A percentile compares a stretch with the other conserved stretches of the same genome.
Evolutionary conservation across 2,113 vertebrate species (phyloP).

Genomic region (Platichthys flesus): DNA sequence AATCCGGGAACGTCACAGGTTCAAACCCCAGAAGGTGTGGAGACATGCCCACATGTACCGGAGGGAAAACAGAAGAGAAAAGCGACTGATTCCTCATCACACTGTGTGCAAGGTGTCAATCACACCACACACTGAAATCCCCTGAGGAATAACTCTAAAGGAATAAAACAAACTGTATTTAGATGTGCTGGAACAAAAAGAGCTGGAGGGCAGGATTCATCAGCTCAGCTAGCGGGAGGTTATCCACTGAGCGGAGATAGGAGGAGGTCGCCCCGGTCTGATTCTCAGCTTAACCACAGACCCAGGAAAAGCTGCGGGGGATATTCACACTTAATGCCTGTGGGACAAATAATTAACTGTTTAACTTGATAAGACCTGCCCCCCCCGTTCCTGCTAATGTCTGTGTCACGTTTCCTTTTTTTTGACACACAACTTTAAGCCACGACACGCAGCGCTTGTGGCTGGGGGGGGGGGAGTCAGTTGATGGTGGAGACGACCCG

Average conservation of each 20-base stretch:
- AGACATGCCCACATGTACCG: background rate
- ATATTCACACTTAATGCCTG: slow-evolving; percentile 35
- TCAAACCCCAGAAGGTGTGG: no score
- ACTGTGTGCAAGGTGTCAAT: slow-evolving; percentile 43
- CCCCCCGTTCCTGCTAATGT: background rate
- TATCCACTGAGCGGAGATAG: slow-evolving; percentile 58
- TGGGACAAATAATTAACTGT: slow-evolving; percentile 16
- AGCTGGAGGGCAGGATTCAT: slow-evolving; percentile 66
- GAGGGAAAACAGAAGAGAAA: slow-evolving; percentile 3
- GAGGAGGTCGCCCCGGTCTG: slow-evolving; percentile 44
- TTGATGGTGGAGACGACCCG: background rate
- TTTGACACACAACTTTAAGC: background rate
- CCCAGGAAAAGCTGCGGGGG: slow-evolving; percentile 22
- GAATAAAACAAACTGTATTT: slow-evolving; percentile 34
- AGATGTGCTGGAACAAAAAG: slow-evolving; percentile 61
- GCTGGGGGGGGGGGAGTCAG: background rate
- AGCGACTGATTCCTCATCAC: slow-evolving; percentile 23
- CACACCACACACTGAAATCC: slow-evolving; percentile 46
- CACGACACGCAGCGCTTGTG: background rate
- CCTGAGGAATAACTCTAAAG: slow-evolving; percentile 46
- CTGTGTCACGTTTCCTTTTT: background rate
- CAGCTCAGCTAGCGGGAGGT: slow-evolving; percentile 62
- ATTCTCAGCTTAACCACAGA: slow-evolving; percentile 45
- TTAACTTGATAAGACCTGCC: slow-evolving; percentile 12
- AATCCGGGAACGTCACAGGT: background rate